phyloP scores from a whole-genome alignment of 2,797 vertebrate genomes.

The Spinus pinus region DNA sequence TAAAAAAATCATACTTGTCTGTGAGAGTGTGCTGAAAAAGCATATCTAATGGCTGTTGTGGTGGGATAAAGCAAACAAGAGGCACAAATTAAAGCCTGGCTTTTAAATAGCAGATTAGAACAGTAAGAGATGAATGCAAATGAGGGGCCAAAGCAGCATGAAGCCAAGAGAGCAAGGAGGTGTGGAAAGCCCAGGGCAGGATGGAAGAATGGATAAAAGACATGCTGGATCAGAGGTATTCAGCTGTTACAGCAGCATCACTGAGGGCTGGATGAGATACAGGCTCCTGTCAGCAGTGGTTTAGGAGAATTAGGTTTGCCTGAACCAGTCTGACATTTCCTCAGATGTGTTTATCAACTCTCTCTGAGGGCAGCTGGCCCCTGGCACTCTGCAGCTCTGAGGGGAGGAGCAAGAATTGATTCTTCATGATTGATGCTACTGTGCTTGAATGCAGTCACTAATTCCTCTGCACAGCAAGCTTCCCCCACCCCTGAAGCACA shows the following conservation, averaged over 20 bases:
- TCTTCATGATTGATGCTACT: neutral
- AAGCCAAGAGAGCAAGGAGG: neutral
- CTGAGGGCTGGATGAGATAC: neutral
- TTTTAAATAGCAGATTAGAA: slow-evolving; percentile 43
- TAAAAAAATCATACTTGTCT: neutral
- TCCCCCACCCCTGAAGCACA: neutral
- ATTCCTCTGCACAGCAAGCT: neutral
- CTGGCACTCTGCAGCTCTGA: neutral
- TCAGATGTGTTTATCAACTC: slow-evolving; percentile 6
- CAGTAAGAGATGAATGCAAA: slow-evolving; percentile 23
- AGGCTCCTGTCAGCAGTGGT: neutral
- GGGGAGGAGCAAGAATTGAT: slow-evolving; percentile 16
- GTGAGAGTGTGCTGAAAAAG: neutral
- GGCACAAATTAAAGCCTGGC: neutral
- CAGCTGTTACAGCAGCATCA: neutral
- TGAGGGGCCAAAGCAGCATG: neutral
- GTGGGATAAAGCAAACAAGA: slow-evolving; percentile 19
- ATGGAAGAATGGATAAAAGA: slow-evolving; percentile 25
- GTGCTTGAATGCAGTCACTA: neutral
- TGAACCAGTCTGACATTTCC: neutral
- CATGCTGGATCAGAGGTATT: neutral
- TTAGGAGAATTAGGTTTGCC: neutral
- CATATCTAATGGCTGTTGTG: neutral
- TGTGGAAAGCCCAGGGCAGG: neutral
- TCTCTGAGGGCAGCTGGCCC: neutral